These are phyloP conservation scores for Daubentonia madagascariensis DNA, from an alignment of 2,113 vertebrate genomes.

Conservation along the genomic window DNA sequence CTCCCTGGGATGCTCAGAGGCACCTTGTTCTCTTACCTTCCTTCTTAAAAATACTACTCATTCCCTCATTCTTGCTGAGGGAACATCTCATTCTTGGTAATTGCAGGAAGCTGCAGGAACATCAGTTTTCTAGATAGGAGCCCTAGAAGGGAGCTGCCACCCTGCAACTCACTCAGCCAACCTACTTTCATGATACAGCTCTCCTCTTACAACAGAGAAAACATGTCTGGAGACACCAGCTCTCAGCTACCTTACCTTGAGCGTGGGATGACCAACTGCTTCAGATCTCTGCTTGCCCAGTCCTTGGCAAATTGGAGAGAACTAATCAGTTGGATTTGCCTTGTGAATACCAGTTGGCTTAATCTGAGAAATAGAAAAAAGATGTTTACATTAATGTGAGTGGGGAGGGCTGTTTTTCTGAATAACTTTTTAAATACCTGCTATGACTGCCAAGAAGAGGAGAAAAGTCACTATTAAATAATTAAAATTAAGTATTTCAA, in stretches of 20 bases:
- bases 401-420: not conserved
- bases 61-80: not conserved
- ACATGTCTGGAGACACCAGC: not conserved
- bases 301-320: not conserved
- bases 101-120: not conserved
- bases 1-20: not conserved
- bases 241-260: not conserved
- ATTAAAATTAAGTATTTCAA: constrained; percentile 18
- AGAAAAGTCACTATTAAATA: not conserved
- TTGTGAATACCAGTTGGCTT: not conserved
- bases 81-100: not conserved
- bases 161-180: not conserved
- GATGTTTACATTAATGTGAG: not conserved
- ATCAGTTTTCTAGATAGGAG: not conserved
- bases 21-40: not conserved
- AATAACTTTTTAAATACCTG: not conserved
- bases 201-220: not conserved
- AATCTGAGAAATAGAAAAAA: not conserved
- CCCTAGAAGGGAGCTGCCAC: not conserved
- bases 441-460: not conserved
- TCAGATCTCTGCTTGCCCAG: not conserved
- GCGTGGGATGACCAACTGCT: not conserved
- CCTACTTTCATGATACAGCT: not conserved
- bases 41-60: not conserved
- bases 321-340: not conserved